phyloP scores from a whole-genome alignment of 1,140 invertebrate species.

The Drosophila tristis region DNA sequence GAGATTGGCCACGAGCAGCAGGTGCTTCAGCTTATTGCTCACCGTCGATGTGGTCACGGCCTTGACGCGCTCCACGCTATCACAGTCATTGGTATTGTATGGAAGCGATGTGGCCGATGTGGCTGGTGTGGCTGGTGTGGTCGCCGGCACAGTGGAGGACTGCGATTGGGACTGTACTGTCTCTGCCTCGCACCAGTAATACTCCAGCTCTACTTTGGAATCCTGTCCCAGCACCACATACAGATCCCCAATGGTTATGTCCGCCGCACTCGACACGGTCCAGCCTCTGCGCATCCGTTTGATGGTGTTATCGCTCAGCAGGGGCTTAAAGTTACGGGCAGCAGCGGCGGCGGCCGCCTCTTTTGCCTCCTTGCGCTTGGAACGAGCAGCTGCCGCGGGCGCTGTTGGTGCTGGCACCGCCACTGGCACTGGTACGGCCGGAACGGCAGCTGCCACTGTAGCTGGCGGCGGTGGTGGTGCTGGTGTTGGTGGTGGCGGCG shows the following conservation, averaged over 20 bases:
- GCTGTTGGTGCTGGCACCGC: neutral
- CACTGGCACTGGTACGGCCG: constrained; percentile 7
- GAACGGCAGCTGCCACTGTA: neutral
- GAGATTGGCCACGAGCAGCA: constrained; percentile 79
- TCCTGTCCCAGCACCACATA: constrained; percentile 94
- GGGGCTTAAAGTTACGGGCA: constrained; percentile 69
- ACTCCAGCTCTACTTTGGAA: constrained; percentile 92
- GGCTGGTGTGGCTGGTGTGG: neutral
- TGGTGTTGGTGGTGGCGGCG: neutral
- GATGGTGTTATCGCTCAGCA: constrained; percentile 84
- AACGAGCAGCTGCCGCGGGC: constrained; percentile 20
- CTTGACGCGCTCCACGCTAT: constrained; percentile 73
- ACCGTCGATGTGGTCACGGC: constrained; percentile 67
- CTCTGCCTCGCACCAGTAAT: constrained; percentile 88
- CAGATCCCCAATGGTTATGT: constrained; percentile 94
- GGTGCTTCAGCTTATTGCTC: constrained; percentile 80
- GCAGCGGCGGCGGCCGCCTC: constrained; percentile 48
- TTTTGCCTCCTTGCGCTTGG: constrained; percentile 60
- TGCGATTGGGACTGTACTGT: neutral
- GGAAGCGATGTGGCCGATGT: constrained; percentile 44
- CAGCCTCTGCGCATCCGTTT: constrained; percentile 90
- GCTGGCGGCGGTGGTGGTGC: neutral
- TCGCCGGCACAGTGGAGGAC: neutral
- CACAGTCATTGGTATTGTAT: constrained; percentile 78
- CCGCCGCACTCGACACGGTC: constrained; percentile 90